phyloP scores from a whole-genome alignment of 2,797 vertebrate genomes.

The Odontamblyopus lacepedii region DNA sequence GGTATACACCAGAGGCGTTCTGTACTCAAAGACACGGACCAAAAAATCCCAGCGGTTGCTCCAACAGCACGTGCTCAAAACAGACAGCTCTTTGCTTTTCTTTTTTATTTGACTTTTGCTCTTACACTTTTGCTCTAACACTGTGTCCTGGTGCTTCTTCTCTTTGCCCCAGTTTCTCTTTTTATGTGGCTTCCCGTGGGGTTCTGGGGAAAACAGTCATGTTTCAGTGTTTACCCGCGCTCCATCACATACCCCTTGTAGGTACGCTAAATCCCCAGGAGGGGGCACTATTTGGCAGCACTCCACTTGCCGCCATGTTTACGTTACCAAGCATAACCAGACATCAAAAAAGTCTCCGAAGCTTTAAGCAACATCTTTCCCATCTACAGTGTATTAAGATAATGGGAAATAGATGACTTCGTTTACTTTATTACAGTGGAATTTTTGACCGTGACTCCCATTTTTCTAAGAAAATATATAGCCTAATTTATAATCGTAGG shows the following conservation, averaged over 20 bases:
- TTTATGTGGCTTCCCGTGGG: slow-evolving; percentile 40
- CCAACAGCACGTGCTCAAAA: background rate
- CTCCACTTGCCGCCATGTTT: slow-evolving; percentile 16
- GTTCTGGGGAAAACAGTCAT: slow-evolving; percentile 42
- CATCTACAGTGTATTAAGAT: slow-evolving; percentile 12
- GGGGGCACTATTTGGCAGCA: slow-evolving; percentile 67
- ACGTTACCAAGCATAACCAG: slow-evolving; percentile 29
- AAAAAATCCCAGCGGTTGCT: slow-evolving; percentile 14
- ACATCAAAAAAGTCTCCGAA: slow-evolving; percentile 25
- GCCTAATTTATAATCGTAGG: background rate
- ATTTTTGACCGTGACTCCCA: too few species aligned
- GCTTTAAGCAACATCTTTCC: slow-evolving; percentile 22
- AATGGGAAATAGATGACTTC: background rate
- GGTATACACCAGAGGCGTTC: slow-evolving; percentile 13
- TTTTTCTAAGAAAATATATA: background rate
- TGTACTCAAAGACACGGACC: slow-evolving; percentile 11
- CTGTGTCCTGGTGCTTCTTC: background rate
- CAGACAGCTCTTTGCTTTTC: slow-evolving; percentile 23
- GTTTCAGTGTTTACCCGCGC: slow-evolving; percentile 41
- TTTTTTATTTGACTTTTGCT: slow-evolving; percentile 17
- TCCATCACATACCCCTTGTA: slow-evolving; percentile 41
- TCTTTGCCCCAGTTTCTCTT: slow-evolving; percentile 42
- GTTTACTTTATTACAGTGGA: background rate
- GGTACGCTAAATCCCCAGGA: slow-evolving; percentile 51
- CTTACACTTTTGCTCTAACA: background rate